Conservation (phyloP, 2,113 vertebrate genomes). For the Phycodurus eques region DNA sequence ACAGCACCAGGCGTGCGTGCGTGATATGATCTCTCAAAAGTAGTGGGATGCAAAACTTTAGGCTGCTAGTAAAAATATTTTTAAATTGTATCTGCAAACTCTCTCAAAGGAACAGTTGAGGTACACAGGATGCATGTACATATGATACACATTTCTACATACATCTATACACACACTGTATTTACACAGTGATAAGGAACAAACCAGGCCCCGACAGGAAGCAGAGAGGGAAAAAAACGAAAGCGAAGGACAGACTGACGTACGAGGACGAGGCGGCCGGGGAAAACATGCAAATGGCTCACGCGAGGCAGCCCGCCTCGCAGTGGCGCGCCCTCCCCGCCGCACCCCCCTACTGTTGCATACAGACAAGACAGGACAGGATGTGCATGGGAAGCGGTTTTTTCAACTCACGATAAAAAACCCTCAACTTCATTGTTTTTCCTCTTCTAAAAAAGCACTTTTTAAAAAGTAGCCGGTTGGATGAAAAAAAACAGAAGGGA, state of each 20-base stretch:
- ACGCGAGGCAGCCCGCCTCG: not conserved
- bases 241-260: slow-evolving; percentile 2
- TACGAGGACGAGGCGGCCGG: slow-evolving; percentile 48
- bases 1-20: slow-evolving; percentile 47
- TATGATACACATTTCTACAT: slow-evolving; percentile 72
- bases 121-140: slow-evolving; percentile 71
- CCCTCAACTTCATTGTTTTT: slow-evolving; percentile 12
- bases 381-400: slow-evolving; percentile 21
- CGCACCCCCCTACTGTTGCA: slow-evolving; percentile 35
- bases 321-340: slow-evolving; percentile 11
- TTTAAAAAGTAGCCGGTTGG: slow-evolving; percentile 47
- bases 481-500: slow-evolving; percentile 7
- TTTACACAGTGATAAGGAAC: slow-evolving; percentile 68
- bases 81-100: slow-evolving; percentile 13
- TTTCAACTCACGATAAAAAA: slow-evolving; percentile 59
- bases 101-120: slow-evolving; percentile 5
- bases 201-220: slow-evolving; percentile 60
- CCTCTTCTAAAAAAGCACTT: slow-evolving; percentile 44
- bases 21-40: slow-evolving; percentile 51
- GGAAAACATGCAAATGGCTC: slow-evolving; percentile 57
- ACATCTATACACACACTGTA: slow-evolving; percentile 70
- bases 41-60: slow-evolving; percentile 7
- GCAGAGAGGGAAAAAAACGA: slow-evolving; percentile 33
- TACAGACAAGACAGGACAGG: slow-evolving; percentile 49
- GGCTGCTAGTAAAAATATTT: slow-evolving; percentile 1